A percentile compares a stretch with the other conserved stretches of the same genome.
These are phyloP conservation scores for Pachyuromys duprasi DNA, from an alignment of 2,797 vertebrate genomes.

Conservation along the genomic window DNA sequence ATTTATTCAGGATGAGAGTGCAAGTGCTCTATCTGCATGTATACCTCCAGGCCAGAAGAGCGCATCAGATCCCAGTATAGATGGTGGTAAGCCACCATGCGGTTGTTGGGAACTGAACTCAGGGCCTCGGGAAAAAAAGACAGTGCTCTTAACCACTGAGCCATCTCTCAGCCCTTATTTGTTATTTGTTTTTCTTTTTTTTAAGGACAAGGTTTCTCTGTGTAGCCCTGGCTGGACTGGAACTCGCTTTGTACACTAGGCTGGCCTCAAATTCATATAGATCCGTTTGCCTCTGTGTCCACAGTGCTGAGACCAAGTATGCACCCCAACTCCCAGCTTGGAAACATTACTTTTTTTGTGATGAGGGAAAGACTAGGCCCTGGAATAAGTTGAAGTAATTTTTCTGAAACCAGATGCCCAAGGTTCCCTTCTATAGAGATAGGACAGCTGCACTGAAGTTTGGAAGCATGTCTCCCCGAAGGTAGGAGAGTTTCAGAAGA, in stretches of 20 bases:
- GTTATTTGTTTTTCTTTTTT: background rate
- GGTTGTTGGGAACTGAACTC: no score
- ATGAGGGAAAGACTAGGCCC: background rate
- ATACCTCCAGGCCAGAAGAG: no score
- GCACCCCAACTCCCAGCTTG: background rate
- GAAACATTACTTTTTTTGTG: constrained; percentile 12
- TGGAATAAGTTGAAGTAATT: background rate
- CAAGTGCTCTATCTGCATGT: no score
- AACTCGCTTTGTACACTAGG: background rate
- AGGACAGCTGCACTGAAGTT: background rate
- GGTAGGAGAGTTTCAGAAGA: background rate
- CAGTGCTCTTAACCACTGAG: no score
- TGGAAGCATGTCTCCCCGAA: background rate
- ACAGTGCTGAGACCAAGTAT: background rate
- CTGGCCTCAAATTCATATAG: background rate
- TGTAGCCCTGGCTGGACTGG: background rate
- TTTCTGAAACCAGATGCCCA: background rate
- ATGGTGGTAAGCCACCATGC: no score
- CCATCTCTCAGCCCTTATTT: no score
- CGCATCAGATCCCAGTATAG: no score
- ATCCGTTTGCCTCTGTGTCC: no score
- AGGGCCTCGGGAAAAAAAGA: no score
- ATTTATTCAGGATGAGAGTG: no score
- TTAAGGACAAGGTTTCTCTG: background rate
- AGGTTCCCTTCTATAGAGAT: background rate